phyloP scores from a whole-genome alignment of 2,113 vertebrate genomes.

The Epinephelus moara region DNA sequence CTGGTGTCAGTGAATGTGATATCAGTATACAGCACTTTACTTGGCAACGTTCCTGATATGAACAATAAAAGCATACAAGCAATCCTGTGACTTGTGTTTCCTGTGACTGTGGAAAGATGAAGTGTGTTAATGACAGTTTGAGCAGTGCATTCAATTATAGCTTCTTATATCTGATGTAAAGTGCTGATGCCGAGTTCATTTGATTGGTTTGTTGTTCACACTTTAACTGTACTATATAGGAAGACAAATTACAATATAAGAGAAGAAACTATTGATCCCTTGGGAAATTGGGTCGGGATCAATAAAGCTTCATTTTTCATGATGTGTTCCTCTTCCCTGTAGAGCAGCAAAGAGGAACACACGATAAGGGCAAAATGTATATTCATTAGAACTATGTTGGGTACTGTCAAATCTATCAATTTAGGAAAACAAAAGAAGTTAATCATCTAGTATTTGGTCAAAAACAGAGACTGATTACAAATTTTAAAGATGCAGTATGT shows the following conservation, averaged over 20 bases:
- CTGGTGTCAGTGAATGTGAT: constrained; percentile 66
- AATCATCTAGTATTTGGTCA: not conserved
- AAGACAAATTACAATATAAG: constrained; percentile 13
- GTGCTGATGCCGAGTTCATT: constrained; percentile 2
- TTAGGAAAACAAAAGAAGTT: not conserved
- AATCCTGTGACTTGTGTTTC: constrained; percentile 14
- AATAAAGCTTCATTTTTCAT: constrained; percentile 24
- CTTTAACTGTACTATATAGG: constrained; percentile 9
- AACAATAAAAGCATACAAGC: constrained; percentile 73
- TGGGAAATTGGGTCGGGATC: constrained; percentile 27
- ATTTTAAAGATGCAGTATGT: not conserved
- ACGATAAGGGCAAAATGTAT: not conserved
- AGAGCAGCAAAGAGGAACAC: not conserved
- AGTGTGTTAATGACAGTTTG: not conserved
- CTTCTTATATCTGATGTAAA: not conserved
- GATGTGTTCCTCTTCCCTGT: constrained; percentile 1
- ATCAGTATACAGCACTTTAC: constrained; percentile 72
- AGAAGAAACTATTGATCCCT: constrained; percentile 22
- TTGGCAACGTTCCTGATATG: constrained; percentile 55
- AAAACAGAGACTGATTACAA: not conserved
- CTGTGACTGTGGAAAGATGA: not conserved
- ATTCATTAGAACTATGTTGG: not conserved
- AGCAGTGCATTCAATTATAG: not conserved
- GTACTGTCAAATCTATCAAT: not conserved
- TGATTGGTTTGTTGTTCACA: constrained; percentile 17